Percentiles rank a stretch among this genome's conserved stretches.
Conservation (phyloP, 2,888 invertebrate species). For the Netelia virgata region DNA sequence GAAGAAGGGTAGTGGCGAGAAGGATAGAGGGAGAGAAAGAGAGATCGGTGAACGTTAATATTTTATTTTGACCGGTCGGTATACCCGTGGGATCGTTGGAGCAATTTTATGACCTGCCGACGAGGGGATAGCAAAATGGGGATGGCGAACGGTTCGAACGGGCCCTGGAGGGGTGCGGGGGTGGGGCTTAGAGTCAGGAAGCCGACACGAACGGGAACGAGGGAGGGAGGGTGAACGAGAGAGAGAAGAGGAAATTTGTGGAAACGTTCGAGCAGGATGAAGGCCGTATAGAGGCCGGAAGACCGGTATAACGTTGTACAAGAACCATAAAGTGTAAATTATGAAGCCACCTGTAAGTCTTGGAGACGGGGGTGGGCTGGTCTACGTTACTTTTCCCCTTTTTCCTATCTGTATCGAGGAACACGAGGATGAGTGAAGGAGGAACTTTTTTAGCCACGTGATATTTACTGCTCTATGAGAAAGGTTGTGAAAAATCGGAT, state of each 20-base stretch:
- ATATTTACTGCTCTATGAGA: not conserved
- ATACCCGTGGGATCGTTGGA: slow-evolving; percentile 68
- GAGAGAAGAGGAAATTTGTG: slow-evolving; percentile 57
- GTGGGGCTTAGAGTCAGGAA: slow-evolving; percentile 18
- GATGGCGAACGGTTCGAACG: slow-evolving; percentile 29
- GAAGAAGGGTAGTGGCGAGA: not conserved
- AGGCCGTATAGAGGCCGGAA: slow-evolving; percentile 51
- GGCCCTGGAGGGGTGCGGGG: not conserved
- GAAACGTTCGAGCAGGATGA: slow-evolving; percentile 49
- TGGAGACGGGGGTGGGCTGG: slow-evolving; percentile 26
- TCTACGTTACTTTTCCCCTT: slow-evolving; percentile 35
- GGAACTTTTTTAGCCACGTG: slow-evolving; percentile 1
- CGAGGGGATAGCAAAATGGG: slow-evolving; percentile 52
- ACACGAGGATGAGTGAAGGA: slow-evolving; percentile 28
- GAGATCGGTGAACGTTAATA: slow-evolving; percentile 56
- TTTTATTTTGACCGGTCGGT: slow-evolving; percentile 67
- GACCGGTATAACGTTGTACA: slow-evolving; percentile 64
- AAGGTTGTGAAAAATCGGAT: slow-evolving; percentile 22
- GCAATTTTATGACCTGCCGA: slow-evolving; percentile 74
- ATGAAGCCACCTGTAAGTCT: slow-evolving; percentile 73
- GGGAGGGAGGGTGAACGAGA: slow-evolving; percentile 18
- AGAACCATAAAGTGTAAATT: slow-evolving; percentile 76
- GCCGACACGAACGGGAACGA: slow-evolving; percentile 1
- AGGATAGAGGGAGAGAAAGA: not conserved
- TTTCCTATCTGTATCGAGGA: slow-evolving; percentile 47